phyloP scores from a whole-genome alignment of 2,113 vertebrate species.

The Chloroceryle aenea region DNA sequence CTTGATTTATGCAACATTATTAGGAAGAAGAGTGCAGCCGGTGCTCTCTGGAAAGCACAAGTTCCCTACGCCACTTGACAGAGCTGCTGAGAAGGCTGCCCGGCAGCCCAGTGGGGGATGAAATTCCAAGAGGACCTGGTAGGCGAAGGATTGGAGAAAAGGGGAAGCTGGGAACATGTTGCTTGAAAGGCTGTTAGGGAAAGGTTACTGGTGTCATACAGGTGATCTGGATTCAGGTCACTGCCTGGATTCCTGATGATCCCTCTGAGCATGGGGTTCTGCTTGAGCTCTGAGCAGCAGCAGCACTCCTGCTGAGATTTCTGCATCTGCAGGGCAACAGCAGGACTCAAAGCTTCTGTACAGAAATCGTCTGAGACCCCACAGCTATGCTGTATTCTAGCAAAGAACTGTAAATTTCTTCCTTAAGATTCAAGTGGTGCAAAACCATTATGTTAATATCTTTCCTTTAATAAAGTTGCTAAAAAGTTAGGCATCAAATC shows the following conservation, averaged over 20 bases:
- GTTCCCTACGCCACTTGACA: fast-evolving
- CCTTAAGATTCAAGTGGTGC: neutral
- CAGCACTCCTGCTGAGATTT: neutral
- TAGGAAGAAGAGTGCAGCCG: fast-evolving
- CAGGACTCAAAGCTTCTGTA: fast-evolving
- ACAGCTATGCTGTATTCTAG: neutral
- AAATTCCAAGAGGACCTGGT: neutral
- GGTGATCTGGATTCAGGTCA: neutral
- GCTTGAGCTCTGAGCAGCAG: neutral
- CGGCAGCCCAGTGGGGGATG: fast-evolving
- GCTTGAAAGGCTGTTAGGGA: neutral
- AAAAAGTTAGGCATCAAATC: neutral
- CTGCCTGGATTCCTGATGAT: neutral
- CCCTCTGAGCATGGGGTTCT: neutral
- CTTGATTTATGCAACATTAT: neutral
- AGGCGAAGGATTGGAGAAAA: neutral
- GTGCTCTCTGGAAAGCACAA: neutral
- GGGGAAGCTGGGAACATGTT: neutral
- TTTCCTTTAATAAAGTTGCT: neutral
- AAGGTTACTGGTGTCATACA: neutral
- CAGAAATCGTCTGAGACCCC: neutral
- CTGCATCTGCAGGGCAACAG: neutral
- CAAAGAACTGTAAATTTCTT: neutral
- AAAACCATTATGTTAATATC: neutral
- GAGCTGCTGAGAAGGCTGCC: fast-evolving